Evolutionary conservation across 1,140 invertebrate species (phyloP), one percentile per base, ranked within the genome.

Genomic region (Bradysia coprophila): DNA sequence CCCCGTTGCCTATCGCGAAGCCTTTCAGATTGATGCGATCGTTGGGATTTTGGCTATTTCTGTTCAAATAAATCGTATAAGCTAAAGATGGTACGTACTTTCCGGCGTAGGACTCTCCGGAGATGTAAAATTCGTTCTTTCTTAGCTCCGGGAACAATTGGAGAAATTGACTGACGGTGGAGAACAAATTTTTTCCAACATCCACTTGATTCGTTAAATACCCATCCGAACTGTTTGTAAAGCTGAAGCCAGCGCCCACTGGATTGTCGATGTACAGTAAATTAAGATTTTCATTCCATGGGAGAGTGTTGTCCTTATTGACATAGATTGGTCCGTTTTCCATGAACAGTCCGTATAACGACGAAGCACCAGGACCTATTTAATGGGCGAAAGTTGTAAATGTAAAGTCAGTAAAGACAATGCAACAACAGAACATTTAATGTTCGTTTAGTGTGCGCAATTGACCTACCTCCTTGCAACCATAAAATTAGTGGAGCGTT

Each of bases 221-320:
- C 5, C 78, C 74, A 39, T 57, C 61, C 3, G 73, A 65, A 33
- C 72, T 53, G 0, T 73, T 67, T 0, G 79, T 81, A 46, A 80
- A 83, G 52, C 80, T 84, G 47, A 73, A 85, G 2, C 81, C 81
- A 18, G 82, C 80, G 2, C 82, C 83, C 32, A 87, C 85, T 5
- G 87, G 88, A 58, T 87, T 89, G 53, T 92, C 88, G 42, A 91
- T 80, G 50, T 82, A 91, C 15, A 91, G 65, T 21, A 91, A 52
- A 52, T 81, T 78, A 50, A 82, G 78, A 5, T 68, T 71, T 13
- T 67, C 61, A 41, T 73, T 76, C 86, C 86, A 91, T 6, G 77
- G 75, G 53, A 57, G 49, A 57, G 70, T 58, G 11, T 69, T 66
- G 41, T 78, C 62, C 43, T 65, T 57, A 16, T 68, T 69, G 20